phyloP scores from a whole-genome alignment of 2,888 invertebrate genomes.

The Ethmia dodecea region DNA sequence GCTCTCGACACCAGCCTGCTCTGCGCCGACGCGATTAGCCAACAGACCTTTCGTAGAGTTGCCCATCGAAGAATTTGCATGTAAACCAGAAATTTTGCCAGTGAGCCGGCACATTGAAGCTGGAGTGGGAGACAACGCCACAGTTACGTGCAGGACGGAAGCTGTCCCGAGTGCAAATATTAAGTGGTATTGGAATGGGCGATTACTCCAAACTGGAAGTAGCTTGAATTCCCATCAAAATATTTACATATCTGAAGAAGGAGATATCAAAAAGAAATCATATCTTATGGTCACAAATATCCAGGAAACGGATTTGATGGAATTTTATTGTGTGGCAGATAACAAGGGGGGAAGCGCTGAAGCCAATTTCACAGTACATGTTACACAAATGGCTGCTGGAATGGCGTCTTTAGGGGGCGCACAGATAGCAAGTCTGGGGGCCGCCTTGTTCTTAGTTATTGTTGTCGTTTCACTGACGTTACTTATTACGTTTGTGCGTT shows the following conservation, averaged over 20 bases:
- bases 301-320: conserved; percentile 88
- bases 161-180: conserved; percentile 89
- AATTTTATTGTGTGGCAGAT: conserved; percentile 93
- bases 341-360: conserved; percentile 92
- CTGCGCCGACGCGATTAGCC: conserved; percentile 82
- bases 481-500: conserved; percentile 84
- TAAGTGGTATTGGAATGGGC: conserved; percentile 93
- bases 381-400: conserved; percentile 86
- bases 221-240: conserved; percentile 88
- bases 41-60: conserved; percentile 87
- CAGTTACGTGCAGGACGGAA: conserved; percentile 88
- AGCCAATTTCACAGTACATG: conserved; percentile 92
- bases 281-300: conserved; percentile 88
- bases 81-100: conserved; percentile 88
- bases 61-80: conserved; percentile 89
- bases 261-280: conserved; percentile 86
- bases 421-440: conserved; percentile 91
- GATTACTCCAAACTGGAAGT: conserved; percentile 86
- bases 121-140: conserved; percentile 89
- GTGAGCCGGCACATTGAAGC: conserved; percentile 87
- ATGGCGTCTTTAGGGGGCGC: conserved; percentile 90
- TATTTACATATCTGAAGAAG: conserved; percentile 86
- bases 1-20: conserved; percentile 87
- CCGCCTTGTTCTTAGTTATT: conserved; percentile 87
- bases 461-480: conserved; percentile 84